Base-by-base conservation (phyloP, 2,797 vertebrate genomes). In the Myotis findleyi region DNA sequence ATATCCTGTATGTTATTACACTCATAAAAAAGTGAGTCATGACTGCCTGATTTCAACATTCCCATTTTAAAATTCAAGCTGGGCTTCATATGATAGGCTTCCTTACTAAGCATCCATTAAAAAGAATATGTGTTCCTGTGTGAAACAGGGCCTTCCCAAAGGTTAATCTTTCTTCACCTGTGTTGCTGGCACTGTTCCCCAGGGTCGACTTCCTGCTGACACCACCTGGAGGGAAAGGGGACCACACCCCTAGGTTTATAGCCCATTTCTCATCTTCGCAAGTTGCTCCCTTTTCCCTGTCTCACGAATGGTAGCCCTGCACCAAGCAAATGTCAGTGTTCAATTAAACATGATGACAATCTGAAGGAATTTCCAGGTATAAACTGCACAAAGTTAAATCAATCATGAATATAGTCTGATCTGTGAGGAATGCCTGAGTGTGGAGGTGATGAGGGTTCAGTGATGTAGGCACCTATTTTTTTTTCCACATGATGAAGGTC, bases 21-120 rank as follows among this genome's bases (percentile, higher is more conserved):
- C 91, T 95, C 84, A 51, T 92, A 97, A 97, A 72, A 94, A 79
- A 49, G 80, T 88, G 95, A 95, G 91, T 87, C 72, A 92, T 66
- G 85, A 44, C 77, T 36, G 84, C 38, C 7, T 10, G 33, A 64
- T 89, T 85, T 79, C 16, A 25, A 91, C 84, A 75, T 75, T 51
- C 55, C 87, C 69, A 85, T 16, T 64, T 87, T 64, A 84, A 94
- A 94, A 84, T 73, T 73, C 81, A 96, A 94, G 76, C 69, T 79
- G 44, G 57, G 77, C 14, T 87, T 79, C 55, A 68, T 44, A 82
- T 68, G 95, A 88, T 17, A 57, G 38, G 17, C 44, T 72, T 88
- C 64, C 80, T 93, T 41, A 93, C 72, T 66, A 53, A 81, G 44
- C 64, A 57, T 16, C 82, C 81, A 93, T 44, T 75, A 62, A 87